These are phyloP conservation scores for Gavia stellata DNA, from an alignment of 2,113 vertebrate genomes.

Conservation along the genomic window DNA sequence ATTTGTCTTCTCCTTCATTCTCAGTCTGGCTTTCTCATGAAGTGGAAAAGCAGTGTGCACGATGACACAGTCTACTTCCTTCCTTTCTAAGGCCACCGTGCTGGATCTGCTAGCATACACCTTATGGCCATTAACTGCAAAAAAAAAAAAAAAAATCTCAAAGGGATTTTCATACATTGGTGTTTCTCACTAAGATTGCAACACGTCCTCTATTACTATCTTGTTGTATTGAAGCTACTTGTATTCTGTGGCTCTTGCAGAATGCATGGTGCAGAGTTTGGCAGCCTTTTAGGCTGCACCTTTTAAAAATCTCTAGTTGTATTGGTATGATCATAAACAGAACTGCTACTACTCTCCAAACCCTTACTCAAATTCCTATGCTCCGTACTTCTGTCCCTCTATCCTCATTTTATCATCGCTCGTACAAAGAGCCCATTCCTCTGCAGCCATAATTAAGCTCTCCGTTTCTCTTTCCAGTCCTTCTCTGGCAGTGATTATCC, in stretches of 20 bases:
- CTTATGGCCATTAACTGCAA: not conserved
- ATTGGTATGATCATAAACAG: not conserved
- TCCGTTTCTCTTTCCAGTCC: not conserved
- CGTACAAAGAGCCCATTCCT: not conserved
- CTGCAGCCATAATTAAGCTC: not conserved
- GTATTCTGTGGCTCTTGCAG: not conserved
- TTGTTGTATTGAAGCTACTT: not conserved
- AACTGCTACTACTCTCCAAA: not conserved
- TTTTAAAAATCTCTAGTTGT: not conserved
- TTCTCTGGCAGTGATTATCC: constrained; percentile 3
- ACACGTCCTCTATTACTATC: not conserved
- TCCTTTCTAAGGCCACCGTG: not conserved
- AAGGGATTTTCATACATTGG: not conserved
- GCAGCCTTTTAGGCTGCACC: not conserved
- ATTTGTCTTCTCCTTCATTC: not conserved
- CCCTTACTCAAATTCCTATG: not conserved
- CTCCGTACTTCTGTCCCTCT: not conserved
- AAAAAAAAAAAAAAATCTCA: not conserved
- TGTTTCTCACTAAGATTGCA: not conserved
- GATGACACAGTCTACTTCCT: not conserved
- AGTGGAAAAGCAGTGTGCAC: not conserved
- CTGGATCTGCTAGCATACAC: not conserved
- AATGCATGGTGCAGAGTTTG: not conserved
- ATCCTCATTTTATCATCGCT: not conserved
- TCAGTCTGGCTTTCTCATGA: not conserved